A percentile compares a stretch with the other conserved stretches of the same genome.
These are phyloP conservation scores for Esox lucius DNA, from an alignment of 2,797 vertebrate genomes.

Conservation along the genomic window DNA sequence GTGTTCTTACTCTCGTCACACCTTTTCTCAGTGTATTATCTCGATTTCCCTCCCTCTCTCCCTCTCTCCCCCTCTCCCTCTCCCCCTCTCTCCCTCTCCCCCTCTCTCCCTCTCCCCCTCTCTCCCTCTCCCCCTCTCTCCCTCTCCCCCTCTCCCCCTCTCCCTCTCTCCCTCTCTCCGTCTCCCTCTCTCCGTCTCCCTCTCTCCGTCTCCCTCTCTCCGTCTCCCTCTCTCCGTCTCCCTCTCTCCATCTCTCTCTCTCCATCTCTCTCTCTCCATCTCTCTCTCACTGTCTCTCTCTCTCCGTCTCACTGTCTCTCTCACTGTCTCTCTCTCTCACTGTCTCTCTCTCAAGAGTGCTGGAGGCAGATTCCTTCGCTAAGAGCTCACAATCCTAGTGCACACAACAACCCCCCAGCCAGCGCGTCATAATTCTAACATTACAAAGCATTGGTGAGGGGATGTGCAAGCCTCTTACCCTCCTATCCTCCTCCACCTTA, in stretches of 20 bases:
- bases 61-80: neutral
- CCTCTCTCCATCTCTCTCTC: slow-evolving; percentile 9
- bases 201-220: slow-evolving; percentile 6
- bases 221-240: neutral
- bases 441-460: slow-evolving; percentile 56
- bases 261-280: slow-evolving; percentile 1
- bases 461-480: slow-evolving; percentile 36
- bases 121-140: neutral
- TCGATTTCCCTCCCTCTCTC: neutral
- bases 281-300: no score
- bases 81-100: slow-evolving; percentile 18
- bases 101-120: neutral
- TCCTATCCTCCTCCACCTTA: neutral
- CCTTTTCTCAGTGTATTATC: no score
- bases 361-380: slow-evolving; percentile 58
- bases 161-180: neutral
- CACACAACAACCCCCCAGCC: slow-evolving; percentile 57
- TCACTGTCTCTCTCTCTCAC: slow-evolving; percentile 6
- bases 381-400: slow-evolving; percentile 62
- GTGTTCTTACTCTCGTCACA: no score
- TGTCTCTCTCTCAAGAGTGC: slow-evolving; percentile 32
- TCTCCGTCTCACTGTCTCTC: neutral
- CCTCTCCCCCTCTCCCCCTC: neutral
- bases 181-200: slow-evolving; percentile 9
- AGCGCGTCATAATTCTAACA: slow-evolving; percentile 59